Evolutionary conservation across 1,140 invertebrate genomes (phyloP).

Genomic region (Adoxophyes honmai): DNA sequence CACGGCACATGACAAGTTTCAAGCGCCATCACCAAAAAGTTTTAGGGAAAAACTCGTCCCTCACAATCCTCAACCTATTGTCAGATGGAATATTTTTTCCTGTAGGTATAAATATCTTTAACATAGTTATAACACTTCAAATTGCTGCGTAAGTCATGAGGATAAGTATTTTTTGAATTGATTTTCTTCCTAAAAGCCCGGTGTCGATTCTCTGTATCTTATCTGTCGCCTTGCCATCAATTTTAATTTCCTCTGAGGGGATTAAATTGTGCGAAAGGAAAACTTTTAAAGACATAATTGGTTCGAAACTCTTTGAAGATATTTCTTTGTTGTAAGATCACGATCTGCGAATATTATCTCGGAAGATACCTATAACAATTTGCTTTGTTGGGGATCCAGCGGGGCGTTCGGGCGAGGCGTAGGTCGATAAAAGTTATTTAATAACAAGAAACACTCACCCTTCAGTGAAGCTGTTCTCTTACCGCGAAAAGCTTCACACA

Average conservation of each 20-base stretch:
- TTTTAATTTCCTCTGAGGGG: too few species aligned
- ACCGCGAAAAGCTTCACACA: constrained; percentile 8
- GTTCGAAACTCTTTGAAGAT: not conserved
- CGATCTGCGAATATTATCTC: not conserved
- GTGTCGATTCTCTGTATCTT: too few species aligned
- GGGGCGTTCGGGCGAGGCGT: constrained; percentile 26
- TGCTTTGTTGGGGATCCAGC: not conserved
- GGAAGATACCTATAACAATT: constrained; percentile 1
- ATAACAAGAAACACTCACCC: constrained; percentile 54
- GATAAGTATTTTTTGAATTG: too few species aligned
- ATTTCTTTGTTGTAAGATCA: constrained; percentile 1
- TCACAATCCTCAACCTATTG: too few species aligned
- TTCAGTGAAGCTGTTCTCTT: constrained; percentile 27
- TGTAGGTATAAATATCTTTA: too few species aligned
- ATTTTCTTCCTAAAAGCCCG: too few species aligned
- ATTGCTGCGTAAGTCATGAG: too few species aligned
- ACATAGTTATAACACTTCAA: too few species aligned
- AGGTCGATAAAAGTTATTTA: constrained; percentile 67
- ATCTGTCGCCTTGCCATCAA: too few species aligned
- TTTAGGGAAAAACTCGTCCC: too few species aligned
- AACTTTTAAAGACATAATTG: not conserved
- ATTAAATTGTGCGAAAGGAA: too few species aligned
- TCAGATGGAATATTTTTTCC: too few species aligned
- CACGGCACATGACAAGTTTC: constrained; percentile 3
- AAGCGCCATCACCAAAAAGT: not conserved